Evolutionary conservation across 2,113 vertebrate genomes (phyloP), one percentile per base, ranked within the genome.

Genomic region (Zeus faber): DNA sequence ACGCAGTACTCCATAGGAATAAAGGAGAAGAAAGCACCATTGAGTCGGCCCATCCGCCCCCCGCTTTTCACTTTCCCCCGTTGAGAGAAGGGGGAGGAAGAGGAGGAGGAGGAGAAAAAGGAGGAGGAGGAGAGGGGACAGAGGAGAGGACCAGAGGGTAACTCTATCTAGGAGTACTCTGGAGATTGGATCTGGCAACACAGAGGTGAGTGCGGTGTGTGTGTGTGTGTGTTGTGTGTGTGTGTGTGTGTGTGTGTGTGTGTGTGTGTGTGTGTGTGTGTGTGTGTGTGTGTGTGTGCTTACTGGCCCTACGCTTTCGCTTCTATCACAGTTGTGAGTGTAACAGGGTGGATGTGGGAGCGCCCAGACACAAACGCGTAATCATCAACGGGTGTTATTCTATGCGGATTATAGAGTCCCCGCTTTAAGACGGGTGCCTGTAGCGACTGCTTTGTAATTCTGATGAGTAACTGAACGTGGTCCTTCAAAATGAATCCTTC

Each of bases 161-260:
- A 77, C 68, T 75, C 43, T 72, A 69, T 61, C 70, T 81, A 87
- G 80, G 87, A 76, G 81, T 85, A 89, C 84, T 83, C 72, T 56
- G 65, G 16, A 48, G n/a, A n/a, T n/a, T n/a, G n/a, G n/a, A n/a
- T n/a, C n/a, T n/a, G n/a, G n/a, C n/a, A n/a, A n/a, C n/a, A n/a
- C n/a, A n/a, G n/a, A n/a, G n/a, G n/a, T n/a, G n/a, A n/a, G n/a
- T n/a, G n/a, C n/a, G n/a, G n/a, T 41, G 45, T 45, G 41, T 18
- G 39, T 18, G 3, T 7, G 14, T n/a, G n/a, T n/a, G n/a, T n/a
- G n/a, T n/a, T 10, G 18, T 45, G 43, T 45, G 46, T 49, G 41
- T 39, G 25, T 26, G 25, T 11, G 40, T 18, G 17, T 8, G 23
- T 23, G 44, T 43, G 35, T 35, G 29, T 13, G 29, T n/a, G 11